These are phyloP conservation scores for Trichogramma evanescens DNA, from an alignment of 2,888 invertebrate species.

Conservation along the genomic window DNA sequence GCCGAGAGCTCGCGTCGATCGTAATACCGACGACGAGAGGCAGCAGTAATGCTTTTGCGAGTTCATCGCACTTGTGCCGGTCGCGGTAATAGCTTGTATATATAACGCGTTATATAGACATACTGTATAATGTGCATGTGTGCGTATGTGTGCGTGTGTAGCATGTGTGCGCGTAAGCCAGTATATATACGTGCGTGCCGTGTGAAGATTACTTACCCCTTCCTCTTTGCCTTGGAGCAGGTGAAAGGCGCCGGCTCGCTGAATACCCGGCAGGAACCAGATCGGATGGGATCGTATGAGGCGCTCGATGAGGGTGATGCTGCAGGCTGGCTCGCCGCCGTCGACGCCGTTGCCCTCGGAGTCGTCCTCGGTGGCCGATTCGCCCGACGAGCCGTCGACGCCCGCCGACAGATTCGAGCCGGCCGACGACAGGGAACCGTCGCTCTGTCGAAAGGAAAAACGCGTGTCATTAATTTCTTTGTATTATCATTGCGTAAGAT, in stretches of 20 bases:
- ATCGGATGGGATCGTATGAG: slow-evolving; percentile 87
- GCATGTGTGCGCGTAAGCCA: too few species aligned
- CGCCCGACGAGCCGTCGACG: slow-evolving; percentile 36
- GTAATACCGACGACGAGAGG: too few species aligned
- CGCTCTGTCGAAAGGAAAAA: slow-evolving; percentile 49
- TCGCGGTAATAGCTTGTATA: too few species aligned
- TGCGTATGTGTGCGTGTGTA: too few species aligned
- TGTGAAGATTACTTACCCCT: slow-evolving; percentile 56
- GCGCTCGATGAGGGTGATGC: slow-evolving; percentile 78
- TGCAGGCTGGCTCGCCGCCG: slow-evolving; percentile 70
- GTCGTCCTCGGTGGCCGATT: slow-evolving; percentile 54
- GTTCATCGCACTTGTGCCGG: too few species aligned
- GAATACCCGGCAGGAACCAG: slow-evolving; percentile 92
- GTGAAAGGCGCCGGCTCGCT: slow-evolving; percentile 88
- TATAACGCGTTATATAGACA: too few species aligned
- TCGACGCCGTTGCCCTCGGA: slow-evolving; percentile 50
- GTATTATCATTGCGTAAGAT: background rate
- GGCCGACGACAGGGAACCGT: slow-evolving; percentile 62
- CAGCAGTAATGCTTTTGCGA: too few species aligned
- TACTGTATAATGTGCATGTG: too few species aligned
- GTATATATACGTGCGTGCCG: too few species aligned
- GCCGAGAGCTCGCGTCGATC: too few species aligned
- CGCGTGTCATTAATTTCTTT: background rate
- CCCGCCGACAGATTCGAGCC: slow-evolving; percentile 50
- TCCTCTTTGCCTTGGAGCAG: slow-evolving; percentile 88